Evolutionary conservation across 1,140 invertebrate species (phyloP), one percentile per base, ranked within the genome.

Genomic region (Drosophila setifemur): DNA sequence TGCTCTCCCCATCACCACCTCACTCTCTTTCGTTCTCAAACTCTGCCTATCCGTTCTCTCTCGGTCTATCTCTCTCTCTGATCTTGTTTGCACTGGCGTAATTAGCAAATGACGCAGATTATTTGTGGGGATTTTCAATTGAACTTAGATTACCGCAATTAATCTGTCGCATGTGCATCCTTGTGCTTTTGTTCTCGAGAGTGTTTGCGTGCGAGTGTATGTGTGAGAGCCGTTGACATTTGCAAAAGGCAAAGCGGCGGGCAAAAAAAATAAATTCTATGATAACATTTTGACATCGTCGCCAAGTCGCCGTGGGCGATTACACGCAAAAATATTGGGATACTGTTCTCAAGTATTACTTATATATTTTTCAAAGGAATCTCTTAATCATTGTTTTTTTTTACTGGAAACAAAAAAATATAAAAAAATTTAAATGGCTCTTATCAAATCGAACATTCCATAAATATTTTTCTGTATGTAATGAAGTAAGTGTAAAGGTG

Each of bases 271-370:
- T 23, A 5, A 3, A 3, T 14, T 42, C 9, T 16, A 25, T 66
- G 79, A 83, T 85, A 82, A 85, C 73, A 73, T 85, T 23, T 83
- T 78, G 73, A 83, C 79, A 78, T 76, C 43, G 25, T 26, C 23
- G 43, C 12, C 43, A 16, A 49, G 21, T 12, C 14, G 40, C 21
- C 49, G 50, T 37, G 14, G 21, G n/a, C 1, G 47, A 14, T 1
- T 28, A 44, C 49, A 53, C 49, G 2, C 14, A 1, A 8, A 23
- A 3, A 4, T 14, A 35, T 3, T 4, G 31, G 6, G 33, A 37
- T 33, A 33, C 11, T 33, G 3, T n/a, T n/a, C n/a, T n/a, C n/a
- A n/a, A n/a, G n/a, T n/a, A n/a, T n/a, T n/a, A n/a, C n/a, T n/a
- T n/a, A n/a, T n/a, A n/a, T n/a, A n/a, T n/a, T n/a, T n/a, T n/a